Evolutionary conservation across 2,113 vertebrate genomes (phyloP).

Genomic region (Psilopsiagon aymara): DNA sequence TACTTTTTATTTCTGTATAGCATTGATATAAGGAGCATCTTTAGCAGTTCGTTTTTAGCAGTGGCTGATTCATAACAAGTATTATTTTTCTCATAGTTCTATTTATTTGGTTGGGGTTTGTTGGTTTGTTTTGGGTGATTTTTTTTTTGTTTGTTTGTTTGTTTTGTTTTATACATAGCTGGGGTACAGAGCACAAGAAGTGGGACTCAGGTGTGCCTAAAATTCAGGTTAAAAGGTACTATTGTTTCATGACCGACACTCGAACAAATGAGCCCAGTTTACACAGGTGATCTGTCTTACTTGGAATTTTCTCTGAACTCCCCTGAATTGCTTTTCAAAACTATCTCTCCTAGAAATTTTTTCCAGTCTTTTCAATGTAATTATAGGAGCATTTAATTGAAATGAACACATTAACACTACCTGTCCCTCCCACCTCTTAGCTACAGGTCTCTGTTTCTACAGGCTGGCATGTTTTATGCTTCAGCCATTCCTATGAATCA

Average conservation of each 20-base stretch:
- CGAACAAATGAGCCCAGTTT: background rate
- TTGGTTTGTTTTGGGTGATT: background rate
- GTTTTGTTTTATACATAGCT: background rate
- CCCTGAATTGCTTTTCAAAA: background rate
- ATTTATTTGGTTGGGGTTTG: background rate
- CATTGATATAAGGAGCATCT: background rate
- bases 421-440: background rate
- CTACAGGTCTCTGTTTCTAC: background rate
- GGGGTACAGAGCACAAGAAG: background rate
- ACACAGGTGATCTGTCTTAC: background rate
- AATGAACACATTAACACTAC: background rate
- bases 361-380: background rate
- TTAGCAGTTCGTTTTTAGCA: background rate
- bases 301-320: background rate
- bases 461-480: background rate
- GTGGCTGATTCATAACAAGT: background rate
- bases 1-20: background rate
- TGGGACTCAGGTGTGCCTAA: background rate
- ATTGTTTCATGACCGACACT: background rate
- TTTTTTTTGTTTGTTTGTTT: too few relatives aligned
- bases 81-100: background rate
- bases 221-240: background rate
- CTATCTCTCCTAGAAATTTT: background rate
- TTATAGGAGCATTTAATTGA: background rate
- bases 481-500: background rate